Evolutionary conservation across 2,113 vertebrate species (phyloP).

Genomic region (Terrapene triunguis): DNA sequence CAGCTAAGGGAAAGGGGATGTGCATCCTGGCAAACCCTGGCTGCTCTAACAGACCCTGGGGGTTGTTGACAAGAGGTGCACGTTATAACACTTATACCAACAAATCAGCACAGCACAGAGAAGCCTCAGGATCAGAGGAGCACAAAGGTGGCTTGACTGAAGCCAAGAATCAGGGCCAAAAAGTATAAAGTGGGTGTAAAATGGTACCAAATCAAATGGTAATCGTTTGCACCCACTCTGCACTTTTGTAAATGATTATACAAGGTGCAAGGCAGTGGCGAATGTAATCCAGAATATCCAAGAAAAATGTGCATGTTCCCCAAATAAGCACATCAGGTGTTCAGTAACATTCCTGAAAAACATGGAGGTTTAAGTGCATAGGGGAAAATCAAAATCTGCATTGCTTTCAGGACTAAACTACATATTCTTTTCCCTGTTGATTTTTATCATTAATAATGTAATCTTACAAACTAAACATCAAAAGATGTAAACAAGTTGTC

Average conservation of each 20-base stretch:
- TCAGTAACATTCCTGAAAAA: background rate
- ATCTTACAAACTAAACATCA: constrained; percentile 57
- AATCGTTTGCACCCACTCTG: background rate
- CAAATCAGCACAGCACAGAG: background rate
- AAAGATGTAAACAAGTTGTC: constrained; percentile 52
- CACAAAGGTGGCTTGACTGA: background rate
- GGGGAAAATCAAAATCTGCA: constrained; percentile 31
- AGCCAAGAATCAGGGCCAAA: background rate
- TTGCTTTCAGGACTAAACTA: constrained; percentile 27
- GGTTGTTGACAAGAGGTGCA: background rate
- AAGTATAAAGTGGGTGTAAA: background rate
- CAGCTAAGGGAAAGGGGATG: background rate
- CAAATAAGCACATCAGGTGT: background rate
- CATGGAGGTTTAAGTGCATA: background rate
- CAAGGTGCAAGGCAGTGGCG: background rate
- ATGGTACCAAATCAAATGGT: accelerated
- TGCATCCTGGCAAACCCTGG: background rate
- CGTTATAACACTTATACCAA: background rate
- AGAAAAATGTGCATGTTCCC: background rate
- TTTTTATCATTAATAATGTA: constrained; percentile 54
- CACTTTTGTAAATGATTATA: background rate
- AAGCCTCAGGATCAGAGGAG: background rate
- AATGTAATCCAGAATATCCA: background rate
- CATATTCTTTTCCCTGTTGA: constrained; percentile 18
- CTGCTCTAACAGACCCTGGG: background rate